These are phyloP conservation scores for Brienomyrus longianalis DNA, from an alignment of 2,113 vertebrate species.

Conservation along the genomic window DNA sequence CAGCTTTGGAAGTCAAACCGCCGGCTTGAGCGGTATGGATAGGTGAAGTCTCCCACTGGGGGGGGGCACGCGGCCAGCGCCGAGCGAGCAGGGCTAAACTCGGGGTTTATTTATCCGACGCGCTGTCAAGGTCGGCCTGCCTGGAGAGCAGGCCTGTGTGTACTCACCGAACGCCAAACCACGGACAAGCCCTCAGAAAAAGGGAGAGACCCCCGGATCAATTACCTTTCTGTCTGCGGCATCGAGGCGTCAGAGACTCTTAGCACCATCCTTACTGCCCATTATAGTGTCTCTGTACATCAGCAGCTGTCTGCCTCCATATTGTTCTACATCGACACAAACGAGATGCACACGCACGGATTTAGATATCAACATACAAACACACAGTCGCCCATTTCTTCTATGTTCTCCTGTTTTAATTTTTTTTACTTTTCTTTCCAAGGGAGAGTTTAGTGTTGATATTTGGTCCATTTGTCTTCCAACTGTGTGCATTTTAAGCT, in stretches of 20 bases:
- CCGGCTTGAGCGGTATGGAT: constrained; percentile 90
- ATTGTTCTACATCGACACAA: not conserved
- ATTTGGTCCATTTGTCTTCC: not conserved
- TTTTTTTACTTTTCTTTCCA: not conserved
- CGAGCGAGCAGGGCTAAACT: constrained; percentile 87
- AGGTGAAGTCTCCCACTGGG: constrained; percentile 89
- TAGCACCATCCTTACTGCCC: constrained; percentile 79
- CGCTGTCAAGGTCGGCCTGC: constrained; percentile 99
- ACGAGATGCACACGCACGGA: not conserved
- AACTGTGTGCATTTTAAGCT: not conserved
- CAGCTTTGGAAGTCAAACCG: constrained; percentile 63
- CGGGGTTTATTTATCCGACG: constrained; percentile 99
- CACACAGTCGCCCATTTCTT: too few relatives aligned
- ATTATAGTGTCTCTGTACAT: constrained; percentile 87
- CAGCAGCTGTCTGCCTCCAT: constrained; percentile 36
- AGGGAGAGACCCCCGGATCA: constrained; percentile 77
- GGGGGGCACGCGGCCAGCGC: constrained; percentile 68
- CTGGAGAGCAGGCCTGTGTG: constrained; percentile 91
- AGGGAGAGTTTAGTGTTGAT: not conserved
- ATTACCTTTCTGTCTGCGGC: constrained; percentile 95
- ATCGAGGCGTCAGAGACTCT: constrained; percentile 85
- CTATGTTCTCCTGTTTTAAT: not conserved
- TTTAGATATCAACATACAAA: not conserved
- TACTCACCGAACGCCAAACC: constrained; percentile 99
- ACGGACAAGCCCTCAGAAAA: constrained; percentile 86